Percentiles rank a stretch among this genome's conserved stretches.
Conservation (phyloP, 2,113 vertebrate genomes). For the Turnix velox region DNA sequence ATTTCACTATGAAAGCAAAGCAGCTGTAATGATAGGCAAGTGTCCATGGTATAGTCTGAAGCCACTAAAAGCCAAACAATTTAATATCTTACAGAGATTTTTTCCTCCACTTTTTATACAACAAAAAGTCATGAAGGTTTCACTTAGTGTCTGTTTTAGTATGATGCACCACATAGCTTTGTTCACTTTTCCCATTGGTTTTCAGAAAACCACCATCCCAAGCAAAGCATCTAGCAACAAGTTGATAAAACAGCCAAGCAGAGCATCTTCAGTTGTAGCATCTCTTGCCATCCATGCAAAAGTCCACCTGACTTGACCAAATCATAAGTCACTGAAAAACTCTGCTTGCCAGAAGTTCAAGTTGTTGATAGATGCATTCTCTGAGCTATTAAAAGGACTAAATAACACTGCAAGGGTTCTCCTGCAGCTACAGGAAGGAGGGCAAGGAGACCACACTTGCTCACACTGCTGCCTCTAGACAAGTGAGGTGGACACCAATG, state of each 20-base stretch:
- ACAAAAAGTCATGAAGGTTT: neutral
- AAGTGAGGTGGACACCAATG: accelerated
- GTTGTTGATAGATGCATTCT: neutral
- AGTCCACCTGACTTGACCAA: neutral
- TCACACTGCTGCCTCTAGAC: neutral
- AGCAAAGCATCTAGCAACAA: neutral
- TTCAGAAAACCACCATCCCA: neutral
- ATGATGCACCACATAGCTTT: neutral
- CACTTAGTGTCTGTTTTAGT: neutral
- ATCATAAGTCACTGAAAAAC: neutral
- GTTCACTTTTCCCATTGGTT: neutral
- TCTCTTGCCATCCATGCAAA: neutral
- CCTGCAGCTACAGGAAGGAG: neutral
- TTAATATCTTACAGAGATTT: neutral
- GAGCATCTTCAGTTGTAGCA: neutral
- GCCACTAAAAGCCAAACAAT: neutral
- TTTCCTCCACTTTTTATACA: neutral
- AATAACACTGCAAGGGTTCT: neutral
- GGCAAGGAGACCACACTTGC: neutral
- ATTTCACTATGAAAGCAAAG: neutral
- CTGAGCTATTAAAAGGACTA: neutral
- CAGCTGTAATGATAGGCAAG: neutral
- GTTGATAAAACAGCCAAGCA: neutral
- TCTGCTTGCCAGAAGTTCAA: neutral
- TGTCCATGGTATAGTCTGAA: neutral